A percentile compares a stretch with the other conserved stretches of the same genome.
These are phyloP conservation scores for Apodemus sylvaticus DNA, from an alignment of 2,113 vertebrate genomes.

Conservation along the genomic window DNA sequence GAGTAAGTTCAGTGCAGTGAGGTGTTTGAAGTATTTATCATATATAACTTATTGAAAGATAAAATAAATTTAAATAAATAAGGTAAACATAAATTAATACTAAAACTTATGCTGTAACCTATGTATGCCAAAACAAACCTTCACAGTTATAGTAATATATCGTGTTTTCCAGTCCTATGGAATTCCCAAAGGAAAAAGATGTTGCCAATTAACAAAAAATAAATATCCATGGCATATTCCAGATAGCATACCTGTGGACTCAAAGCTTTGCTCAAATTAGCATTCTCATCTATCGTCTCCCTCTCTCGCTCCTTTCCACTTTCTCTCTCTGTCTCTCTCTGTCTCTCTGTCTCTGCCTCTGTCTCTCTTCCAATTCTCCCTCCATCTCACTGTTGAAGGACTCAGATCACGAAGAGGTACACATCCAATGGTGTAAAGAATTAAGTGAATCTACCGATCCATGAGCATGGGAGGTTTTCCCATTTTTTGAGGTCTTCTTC, in stretches of 20 bases:
- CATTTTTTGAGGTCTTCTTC: too few relatives aligned
- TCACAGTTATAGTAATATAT: too few relatives aligned
- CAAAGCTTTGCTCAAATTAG: not conserved
- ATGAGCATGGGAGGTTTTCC: too few relatives aligned
- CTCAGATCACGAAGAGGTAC: not conserved
- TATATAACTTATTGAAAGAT: not conserved
- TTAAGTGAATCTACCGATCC: too few relatives aligned
- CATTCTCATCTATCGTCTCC: too few relatives aligned
- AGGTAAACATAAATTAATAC: not conserved
- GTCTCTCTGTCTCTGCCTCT: not conserved
- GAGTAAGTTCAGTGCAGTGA: not conserved
- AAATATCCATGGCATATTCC: not conserved
- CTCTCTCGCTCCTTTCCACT: too few relatives aligned
- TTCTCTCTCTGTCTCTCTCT: not conserved
- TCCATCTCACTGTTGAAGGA: not conserved
- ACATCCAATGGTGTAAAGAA: not conserved
- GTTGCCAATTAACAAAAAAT: not conserved
- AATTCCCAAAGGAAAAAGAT: not conserved
- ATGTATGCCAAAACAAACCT: not conserved
- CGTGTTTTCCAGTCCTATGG: not conserved
- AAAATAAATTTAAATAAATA: not conserved
- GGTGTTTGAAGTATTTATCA: not conserved
- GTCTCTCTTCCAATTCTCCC: too few relatives aligned
- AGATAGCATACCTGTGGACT: not conserved
- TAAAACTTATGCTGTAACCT: not conserved